Conservation (phyloP, 2,113 vertebrate genomes). For the Solea solea region DNA sequence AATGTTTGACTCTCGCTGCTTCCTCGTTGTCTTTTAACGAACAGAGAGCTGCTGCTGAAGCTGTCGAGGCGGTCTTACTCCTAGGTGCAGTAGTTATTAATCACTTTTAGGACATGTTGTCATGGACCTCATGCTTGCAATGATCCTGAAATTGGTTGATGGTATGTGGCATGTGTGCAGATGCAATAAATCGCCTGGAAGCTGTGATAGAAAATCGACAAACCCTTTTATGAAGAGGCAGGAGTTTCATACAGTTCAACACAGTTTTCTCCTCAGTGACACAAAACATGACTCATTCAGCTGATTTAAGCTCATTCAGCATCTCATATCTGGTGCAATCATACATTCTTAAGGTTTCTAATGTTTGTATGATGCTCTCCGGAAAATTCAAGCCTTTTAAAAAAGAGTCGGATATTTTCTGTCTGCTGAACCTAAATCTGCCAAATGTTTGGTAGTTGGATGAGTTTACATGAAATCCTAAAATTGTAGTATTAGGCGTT, state of each 20-base stretch:
- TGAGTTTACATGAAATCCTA: constrained; percentile 49
- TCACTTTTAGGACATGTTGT: constrained; percentile 13
- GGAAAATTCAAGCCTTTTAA: constrained; percentile 27
- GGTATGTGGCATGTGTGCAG: constrained; percentile 9
- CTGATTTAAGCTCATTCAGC: constrained; percentile 7
- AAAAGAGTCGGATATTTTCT: constrained; percentile 2
- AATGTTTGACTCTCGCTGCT: constrained; percentile 45
- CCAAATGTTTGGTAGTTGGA: constrained; percentile 38
- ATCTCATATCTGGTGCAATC: constrained; percentile 13
- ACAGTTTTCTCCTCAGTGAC: constrained; percentile 11
- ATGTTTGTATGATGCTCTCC: constrained; percentile 18
- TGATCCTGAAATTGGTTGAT: constrained; percentile 18
- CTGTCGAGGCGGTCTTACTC: constrained; percentile 31
- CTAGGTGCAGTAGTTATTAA: constrained; percentile 18
- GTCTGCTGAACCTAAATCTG: constrained; percentile 38
- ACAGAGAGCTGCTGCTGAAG: constrained; percentile 29
- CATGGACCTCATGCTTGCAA: neutral
- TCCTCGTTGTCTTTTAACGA: constrained; percentile 29
- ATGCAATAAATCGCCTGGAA: constrained; percentile 19
- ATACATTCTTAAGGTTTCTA: constrained; percentile 22
- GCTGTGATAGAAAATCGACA: constrained; percentile 27
- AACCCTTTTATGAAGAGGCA: constrained; percentile 7
- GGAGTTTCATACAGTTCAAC: constrained; percentile 16
- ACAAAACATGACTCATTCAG: neutral
- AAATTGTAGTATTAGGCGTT: constrained; percentile 47